phyloP scores from a whole-genome alignment of 2,888 invertebrate species.

The Phyllotreta striolata region DNA sequence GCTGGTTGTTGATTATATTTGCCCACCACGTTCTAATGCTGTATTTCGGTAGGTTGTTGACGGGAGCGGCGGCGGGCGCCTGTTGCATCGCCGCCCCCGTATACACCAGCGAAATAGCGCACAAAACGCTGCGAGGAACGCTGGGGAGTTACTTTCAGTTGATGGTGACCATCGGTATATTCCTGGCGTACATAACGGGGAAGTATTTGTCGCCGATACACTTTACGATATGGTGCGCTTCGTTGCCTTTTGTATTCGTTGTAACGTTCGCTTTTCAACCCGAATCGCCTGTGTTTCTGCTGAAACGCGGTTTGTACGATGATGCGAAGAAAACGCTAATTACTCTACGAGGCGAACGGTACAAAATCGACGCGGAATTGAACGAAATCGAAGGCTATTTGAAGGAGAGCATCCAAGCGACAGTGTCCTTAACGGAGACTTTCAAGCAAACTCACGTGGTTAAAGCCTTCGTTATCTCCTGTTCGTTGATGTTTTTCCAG shows the following conservation, averaged over 20 bases:
- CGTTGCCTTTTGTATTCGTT: conserved; percentile 74
- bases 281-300: conserved; percentile 80
- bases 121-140: conserved; percentile 82
- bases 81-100: conserved; percentile 85
- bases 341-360: conserved; percentile 75
- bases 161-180: conserved; percentile 83
- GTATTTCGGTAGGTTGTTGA: conserved; percentile 72
- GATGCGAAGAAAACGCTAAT: conserved; percentile 74
- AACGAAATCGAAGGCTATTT: conserved; percentile 63
- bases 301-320: conserved; percentile 69
- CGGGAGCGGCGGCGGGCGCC: conserved; percentile 80
- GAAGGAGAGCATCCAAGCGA: conserved; percentile 46
- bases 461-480: conserved; percentile 75
- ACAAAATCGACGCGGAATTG: conserved; percentile 73
- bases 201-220: conserved; percentile 56
- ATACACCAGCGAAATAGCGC: conserved; percentile 86
- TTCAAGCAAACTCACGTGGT: conserved; percentile 42
- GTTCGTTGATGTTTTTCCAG: conserved; percentile 88
- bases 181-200: conserved; percentile 78
- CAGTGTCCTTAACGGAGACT: conserved; percentile 44
- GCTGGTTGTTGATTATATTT: conserved; percentile 78
- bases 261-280: conserved; percentile 82
- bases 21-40: conserved; percentile 70
- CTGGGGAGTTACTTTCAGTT: conserved; percentile 89
- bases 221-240: conserved; percentile 68